Evolutionary conservation across 2,888 invertebrate species (phyloP).

Genomic region (Atrina japonica): DNA sequence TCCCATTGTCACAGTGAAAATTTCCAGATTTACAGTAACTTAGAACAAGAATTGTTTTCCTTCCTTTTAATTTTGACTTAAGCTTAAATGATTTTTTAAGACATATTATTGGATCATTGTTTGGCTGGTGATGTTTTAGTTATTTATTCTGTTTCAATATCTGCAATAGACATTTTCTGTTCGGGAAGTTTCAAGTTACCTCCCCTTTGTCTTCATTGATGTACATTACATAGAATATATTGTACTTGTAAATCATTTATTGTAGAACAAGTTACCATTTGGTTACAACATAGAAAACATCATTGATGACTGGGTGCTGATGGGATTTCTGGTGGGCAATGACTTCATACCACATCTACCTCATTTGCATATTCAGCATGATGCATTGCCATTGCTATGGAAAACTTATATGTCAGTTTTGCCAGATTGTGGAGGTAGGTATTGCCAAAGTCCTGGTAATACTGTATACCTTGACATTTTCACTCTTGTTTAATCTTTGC

Average conservation of each 20-base stretch:
- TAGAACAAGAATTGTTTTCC: no score
- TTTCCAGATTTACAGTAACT: no score
- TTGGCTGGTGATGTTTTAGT: not conserved
- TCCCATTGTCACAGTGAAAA: no score
- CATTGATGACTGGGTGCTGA: conserved; percentile 98
- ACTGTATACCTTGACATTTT: no score
- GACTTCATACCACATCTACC: conserved; percentile 99
- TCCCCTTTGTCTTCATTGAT: no score
- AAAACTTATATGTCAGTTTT: conserved; percentile 92
- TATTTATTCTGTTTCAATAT: not conserved
- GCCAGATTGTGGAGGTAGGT: conserved; percentile 90
- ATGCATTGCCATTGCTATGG: conserved; percentile 93
- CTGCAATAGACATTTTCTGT: no score
- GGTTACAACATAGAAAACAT: conserved; percentile 92
- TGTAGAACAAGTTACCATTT: conserved; percentile 84
- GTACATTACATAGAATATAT: no score
- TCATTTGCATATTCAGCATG: conserved; percentile 94
- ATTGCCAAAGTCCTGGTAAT: not conserved
- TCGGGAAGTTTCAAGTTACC: no score
- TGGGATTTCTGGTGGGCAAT: conserved; percentile 97
- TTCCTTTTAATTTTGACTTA: no score
- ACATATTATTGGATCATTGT: not conserved
- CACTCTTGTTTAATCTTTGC: no score
- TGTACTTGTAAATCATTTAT: no score
- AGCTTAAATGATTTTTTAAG: no score